phyloP scores from a whole-genome alignment of 2,113 vertebrate species.

The Salvelinus namaycush region DNA sequence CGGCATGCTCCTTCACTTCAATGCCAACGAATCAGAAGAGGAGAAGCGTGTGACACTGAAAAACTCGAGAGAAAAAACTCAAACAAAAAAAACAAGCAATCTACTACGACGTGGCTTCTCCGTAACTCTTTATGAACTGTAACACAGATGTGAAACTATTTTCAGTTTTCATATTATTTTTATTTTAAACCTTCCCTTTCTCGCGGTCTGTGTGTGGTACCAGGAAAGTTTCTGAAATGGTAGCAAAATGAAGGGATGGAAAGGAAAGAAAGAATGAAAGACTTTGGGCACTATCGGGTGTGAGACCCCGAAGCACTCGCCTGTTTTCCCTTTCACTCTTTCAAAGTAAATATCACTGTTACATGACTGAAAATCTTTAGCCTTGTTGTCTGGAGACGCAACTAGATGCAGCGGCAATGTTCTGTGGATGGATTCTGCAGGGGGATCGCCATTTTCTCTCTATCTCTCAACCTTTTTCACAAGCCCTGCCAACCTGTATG shows the following conservation, averaged over 20 bases:
- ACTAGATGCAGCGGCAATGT: constrained; percentile 46
- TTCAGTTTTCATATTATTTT: constrained; percentile 28
- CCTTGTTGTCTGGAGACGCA: constrained; percentile 64
- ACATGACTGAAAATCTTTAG: constrained; percentile 70
- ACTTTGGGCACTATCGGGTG: constrained; percentile 36
- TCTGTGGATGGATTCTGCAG: constrained; percentile 35
- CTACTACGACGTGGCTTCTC: constrained; percentile 61
- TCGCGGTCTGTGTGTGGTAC: constrained; percentile 43
- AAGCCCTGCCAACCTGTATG: constrained; percentile 70
- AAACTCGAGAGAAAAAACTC: constrained; percentile 40
- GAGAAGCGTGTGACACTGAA: constrained; percentile 59
- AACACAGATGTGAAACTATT: constrained; percentile 57
- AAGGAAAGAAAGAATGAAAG: constrained; percentile 53
- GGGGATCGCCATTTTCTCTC: constrained; percentile 37
- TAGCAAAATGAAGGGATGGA: constrained; percentile 75
- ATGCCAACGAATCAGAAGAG: constrained; percentile 68
- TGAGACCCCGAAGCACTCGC: constrained; percentile 34
- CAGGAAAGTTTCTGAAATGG: constrained; percentile 64
- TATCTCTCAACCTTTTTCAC: constrained; percentile 25
- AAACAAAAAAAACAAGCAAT: constrained; percentile 69
- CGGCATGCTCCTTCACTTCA: constrained; percentile 57
- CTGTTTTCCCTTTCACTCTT: constrained; percentile 45
- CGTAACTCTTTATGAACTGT: constrained; percentile 61
- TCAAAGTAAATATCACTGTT: constrained; percentile 79
- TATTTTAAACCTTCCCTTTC: constrained; percentile 27